Evolutionary conservation across 2,888 invertebrate genomes (phyloP).

Genomic region (Lycia hirtaria): DNA sequence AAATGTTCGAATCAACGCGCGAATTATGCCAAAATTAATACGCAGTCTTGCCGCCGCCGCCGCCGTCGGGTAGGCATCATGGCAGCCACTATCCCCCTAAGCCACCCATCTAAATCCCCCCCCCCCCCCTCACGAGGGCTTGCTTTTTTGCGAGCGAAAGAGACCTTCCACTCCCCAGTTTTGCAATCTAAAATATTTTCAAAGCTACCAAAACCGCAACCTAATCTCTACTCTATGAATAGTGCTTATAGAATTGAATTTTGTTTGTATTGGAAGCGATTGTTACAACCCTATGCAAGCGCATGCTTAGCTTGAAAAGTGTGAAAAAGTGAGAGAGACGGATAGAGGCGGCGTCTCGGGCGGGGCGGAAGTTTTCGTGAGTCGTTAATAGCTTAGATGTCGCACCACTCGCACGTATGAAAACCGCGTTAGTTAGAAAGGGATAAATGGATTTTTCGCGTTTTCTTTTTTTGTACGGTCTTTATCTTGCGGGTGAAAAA

Average conservation of each 20-base stretch:
- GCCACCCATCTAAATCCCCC: slow-evolving; percentile 59
- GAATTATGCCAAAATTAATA: slow-evolving; percentile 82
- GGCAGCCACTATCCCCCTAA: slow-evolving; percentile 68
- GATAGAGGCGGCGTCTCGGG: slow-evolving; percentile 84
- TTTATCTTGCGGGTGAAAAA: slow-evolving; percentile 83
- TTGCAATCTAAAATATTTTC: slow-evolving; percentile 84
- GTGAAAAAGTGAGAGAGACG: slow-evolving; percentile 85
- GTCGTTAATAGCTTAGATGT: slow-evolving; percentile 83
- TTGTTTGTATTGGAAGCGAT: slow-evolving; percentile 11
- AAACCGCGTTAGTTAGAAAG: slow-evolving; percentile 55
- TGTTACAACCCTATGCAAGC: slow-evolving; percentile 47
- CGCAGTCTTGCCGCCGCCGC: slow-evolving; percentile 77
- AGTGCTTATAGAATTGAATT: slow-evolving; percentile 36
- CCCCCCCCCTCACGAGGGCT: slow-evolving; percentile 59
- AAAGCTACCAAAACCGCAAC: slow-evolving; percentile 43
- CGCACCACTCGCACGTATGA: slow-evolving; percentile 66
- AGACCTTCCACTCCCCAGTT: slow-evolving; percentile 78
- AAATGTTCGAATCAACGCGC: slow-evolving; percentile 73
- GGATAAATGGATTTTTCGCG: slow-evolving; percentile 79
- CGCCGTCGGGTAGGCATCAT: slow-evolving; percentile 77
- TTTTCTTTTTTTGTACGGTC: slow-evolving; percentile 85
- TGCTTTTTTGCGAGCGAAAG: slow-evolving; percentile 85
- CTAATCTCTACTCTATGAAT: slow-evolving; percentile 32
- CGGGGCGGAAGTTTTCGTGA: slow-evolving; percentile 85
- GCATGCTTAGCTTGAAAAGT: slow-evolving; percentile 73